Conservation (phyloP, 2,113 vertebrate species). For the Arenaria interpres region DNA sequence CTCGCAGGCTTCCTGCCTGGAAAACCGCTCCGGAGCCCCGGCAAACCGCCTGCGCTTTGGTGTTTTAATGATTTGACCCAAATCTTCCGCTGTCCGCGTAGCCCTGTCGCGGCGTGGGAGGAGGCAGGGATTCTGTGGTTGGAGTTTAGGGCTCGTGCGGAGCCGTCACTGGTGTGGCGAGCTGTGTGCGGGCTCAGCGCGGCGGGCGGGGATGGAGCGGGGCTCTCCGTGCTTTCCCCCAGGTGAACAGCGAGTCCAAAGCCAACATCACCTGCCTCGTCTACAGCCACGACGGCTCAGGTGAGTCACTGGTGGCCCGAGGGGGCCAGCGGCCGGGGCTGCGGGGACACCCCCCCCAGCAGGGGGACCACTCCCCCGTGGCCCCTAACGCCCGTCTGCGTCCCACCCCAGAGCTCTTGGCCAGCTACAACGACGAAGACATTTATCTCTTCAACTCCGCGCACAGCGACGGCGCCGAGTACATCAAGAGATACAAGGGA, state of each 20-base stretch:
- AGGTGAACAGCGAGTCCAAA: conserved; percentile 93
- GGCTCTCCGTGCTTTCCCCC: background rate
- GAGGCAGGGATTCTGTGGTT: background rate
- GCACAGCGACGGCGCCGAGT: too few species aligned
- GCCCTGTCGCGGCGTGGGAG: fast-evolving
- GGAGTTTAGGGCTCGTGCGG: background rate
- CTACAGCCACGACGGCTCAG: conserved; percentile 90
- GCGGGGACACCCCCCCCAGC: too few species aligned
- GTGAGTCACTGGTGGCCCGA: too few species aligned
- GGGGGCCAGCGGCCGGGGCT: too few species aligned
- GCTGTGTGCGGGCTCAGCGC: too few species aligned
- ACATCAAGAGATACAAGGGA: too few species aligned
- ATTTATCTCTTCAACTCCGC: too few species aligned
- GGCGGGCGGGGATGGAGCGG: too few species aligned
- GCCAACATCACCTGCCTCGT: conserved; percentile 97
- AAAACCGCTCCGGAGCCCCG: background rate
- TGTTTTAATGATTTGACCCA: background rate
- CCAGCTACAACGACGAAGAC: too few species aligned
- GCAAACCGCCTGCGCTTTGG: background rate
- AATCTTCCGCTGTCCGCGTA: background rate
- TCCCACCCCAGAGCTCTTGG: too few species aligned
- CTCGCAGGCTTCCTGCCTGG: background rate
- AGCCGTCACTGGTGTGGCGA: fast-evolving
- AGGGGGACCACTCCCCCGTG: too few species aligned
- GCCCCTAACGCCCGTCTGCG: too few species aligned